phyloP scores from a whole-genome alignment of 2,113 vertebrate species.

The Castor canadensis region DNA sequence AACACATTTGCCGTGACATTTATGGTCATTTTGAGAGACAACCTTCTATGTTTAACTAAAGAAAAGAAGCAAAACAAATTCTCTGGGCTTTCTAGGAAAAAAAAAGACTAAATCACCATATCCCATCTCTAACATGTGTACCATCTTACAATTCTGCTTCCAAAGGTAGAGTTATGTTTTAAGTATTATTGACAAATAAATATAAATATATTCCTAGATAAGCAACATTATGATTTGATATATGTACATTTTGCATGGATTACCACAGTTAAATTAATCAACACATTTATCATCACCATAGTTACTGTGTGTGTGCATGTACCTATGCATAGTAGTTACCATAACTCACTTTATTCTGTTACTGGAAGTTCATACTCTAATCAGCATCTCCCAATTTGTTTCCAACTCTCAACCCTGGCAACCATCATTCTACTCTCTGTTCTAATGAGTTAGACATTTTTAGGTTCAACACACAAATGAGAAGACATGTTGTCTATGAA shows the following conservation, averaged over 20 bases:
- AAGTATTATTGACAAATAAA: neutral
- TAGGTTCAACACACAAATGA: neutral
- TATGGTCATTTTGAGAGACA: neutral
- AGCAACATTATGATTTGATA: neutral
- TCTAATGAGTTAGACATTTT: neutral
- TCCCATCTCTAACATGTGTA: neutral
- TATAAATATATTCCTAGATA: neutral
- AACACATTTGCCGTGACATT: neutral
- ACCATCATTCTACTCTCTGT: neutral
- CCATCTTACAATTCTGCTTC: neutral
- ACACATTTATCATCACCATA: neutral
- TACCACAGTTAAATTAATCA: neutral
- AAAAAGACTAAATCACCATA: neutral
- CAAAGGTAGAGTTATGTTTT: neutral
- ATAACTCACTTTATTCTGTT: neutral
- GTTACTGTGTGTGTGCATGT: neutral
- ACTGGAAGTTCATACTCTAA: neutral
- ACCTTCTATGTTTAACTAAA: neutral
- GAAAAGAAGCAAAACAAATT: neutral
- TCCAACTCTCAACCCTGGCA: neutral
- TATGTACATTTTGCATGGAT: neutral
- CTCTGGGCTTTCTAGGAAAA: neutral
- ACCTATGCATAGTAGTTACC: neutral
- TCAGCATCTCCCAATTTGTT: neutral
- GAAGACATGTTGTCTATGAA: neutral